Evolutionary conservation across 2,888 invertebrate genomes (phyloP).

Genomic region (Sphecodes monilicornis): DNA sequence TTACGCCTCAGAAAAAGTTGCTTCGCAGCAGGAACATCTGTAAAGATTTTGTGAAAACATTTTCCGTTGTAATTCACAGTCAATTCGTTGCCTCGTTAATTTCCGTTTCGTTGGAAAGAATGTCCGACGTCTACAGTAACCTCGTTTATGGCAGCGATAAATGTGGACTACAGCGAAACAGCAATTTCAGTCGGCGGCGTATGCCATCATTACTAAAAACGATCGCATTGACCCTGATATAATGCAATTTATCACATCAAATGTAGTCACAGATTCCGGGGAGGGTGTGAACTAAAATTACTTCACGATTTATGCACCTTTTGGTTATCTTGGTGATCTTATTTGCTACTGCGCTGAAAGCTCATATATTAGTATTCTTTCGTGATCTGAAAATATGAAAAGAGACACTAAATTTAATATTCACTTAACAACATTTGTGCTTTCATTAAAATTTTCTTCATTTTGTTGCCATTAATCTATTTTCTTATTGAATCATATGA

Average conservation of each 20-base stretch:
- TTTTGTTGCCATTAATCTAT: background rate
- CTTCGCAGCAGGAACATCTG: background rate
- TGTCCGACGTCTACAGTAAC: conserved; percentile 18
- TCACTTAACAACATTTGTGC: background rate
- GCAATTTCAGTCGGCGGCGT: conserved; percentile 43
- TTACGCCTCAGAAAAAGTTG: conserved; percentile 1
- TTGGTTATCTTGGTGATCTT: conserved; percentile 12
- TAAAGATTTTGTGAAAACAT: background rate
- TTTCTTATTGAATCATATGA: background rate
- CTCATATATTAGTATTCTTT: conserved; percentile 19
- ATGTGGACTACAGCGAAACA: conserved; percentile 58
- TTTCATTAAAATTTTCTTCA: background rate
- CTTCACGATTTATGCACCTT: conserved; percentile 44
- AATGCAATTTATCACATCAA: conserved; percentile 51
- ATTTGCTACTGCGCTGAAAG: background rate
- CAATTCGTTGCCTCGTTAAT: conserved; percentile 48
- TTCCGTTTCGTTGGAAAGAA: background rate
- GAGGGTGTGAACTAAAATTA: conserved; percentile 44
- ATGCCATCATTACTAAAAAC: conserved; percentile 47
- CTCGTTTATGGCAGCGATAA: conserved; percentile 58
- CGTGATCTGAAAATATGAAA: background rate
- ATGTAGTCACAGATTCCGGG: conserved; percentile 28
- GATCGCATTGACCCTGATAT: conserved; percentile 64
- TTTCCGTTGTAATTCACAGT: conserved; percentile 27
- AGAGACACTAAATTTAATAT: background rate